These are phyloP conservation scores for Diphyllodes magnificus DNA, from an alignment of 2,113 vertebrate species.

Conservation along the genomic window DNA sequence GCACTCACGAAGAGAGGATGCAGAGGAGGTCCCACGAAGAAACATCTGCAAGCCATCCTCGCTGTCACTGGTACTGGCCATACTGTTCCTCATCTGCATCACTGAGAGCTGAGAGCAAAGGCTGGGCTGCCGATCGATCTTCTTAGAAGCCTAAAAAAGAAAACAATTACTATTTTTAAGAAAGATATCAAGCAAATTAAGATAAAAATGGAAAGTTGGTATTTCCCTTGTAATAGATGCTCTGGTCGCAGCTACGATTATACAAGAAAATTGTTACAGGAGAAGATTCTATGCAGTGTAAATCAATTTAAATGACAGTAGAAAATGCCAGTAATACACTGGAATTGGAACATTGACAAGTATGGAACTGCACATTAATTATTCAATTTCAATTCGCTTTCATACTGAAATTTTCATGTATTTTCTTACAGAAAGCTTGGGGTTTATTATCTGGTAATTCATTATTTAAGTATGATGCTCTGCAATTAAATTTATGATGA, in stretches of 20 bases:
- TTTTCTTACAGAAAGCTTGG: not conserved
- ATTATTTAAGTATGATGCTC: not conserved
- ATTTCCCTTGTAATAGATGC: not conserved
- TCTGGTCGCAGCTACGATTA: not conserved
- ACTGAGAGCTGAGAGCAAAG: constrained; percentile 94
- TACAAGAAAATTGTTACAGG: not conserved
- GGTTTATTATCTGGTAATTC: not conserved
- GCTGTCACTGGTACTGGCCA: constrained; percentile 90
- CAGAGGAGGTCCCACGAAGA: constrained; percentile 83
- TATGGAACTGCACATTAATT: not conserved
- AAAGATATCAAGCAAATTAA: not conserved
- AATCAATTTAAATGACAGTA: not conserved
- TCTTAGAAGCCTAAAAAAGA: constrained; percentile 80
- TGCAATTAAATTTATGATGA: not conserved
- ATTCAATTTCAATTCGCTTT: not conserved
- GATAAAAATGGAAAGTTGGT: not conserved
- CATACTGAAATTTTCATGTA: not conserved
- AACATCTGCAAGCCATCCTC: constrained; percentile 95
- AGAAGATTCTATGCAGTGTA: not conserved
- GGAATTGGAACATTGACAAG: not conserved
- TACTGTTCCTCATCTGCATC: constrained; percentile 97
- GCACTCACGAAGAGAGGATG: constrained; percentile 88
- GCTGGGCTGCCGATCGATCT: constrained; percentile 89
- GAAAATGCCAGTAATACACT: not conserved
- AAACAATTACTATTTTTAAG: not conserved